A percentile compares a stretch with the other conserved stretches of the same genome.
phyloP scores from a whole-genome alignment of 2,888 invertebrate species.

The Leptopilina drosophilae region DNA sequence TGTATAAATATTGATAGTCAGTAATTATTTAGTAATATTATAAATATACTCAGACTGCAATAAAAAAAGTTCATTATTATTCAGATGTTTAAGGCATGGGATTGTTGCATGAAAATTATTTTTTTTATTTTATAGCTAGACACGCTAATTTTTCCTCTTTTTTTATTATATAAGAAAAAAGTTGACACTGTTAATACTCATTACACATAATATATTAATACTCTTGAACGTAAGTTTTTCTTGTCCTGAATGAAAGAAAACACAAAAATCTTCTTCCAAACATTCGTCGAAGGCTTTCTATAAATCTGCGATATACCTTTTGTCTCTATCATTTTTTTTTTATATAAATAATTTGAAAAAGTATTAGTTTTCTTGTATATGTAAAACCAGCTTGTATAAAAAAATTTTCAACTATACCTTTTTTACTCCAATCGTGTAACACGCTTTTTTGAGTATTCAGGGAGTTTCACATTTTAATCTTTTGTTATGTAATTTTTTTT shows the following conservation, averaged over 20 bases:
- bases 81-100: background rate
- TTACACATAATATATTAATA: conserved; percentile 58
- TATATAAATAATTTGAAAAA: background rate
- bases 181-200: conserved; percentile 54
- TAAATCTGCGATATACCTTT: conserved; percentile 44
- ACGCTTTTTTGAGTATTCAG: background rate
- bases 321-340: conserved; percentile 29
- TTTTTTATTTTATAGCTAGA: conserved; percentile 6
- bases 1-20: too few species aligned
- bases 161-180: conserved; percentile 41
- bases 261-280: conserved; percentile 53
- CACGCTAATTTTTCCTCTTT: background rate
- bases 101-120: background rate
- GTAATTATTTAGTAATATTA: too few species aligned
- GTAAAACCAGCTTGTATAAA: conserved; percentile 16
- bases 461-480: background rate
- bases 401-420: background rate
- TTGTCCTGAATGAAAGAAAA: conserved; percentile 67
- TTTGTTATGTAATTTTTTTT: background rate
- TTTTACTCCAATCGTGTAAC: background rate
- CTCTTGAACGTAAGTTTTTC: conserved; percentile 70
- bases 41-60: too few species aligned
- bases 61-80: conserved; percentile 9
- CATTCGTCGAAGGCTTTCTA: conserved; percentile 61
- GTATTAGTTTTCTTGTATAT: conserved; percentile 3